Conservation (phyloP, 2,797 vertebrate species). For the Mastacembelus armatus region DNA sequence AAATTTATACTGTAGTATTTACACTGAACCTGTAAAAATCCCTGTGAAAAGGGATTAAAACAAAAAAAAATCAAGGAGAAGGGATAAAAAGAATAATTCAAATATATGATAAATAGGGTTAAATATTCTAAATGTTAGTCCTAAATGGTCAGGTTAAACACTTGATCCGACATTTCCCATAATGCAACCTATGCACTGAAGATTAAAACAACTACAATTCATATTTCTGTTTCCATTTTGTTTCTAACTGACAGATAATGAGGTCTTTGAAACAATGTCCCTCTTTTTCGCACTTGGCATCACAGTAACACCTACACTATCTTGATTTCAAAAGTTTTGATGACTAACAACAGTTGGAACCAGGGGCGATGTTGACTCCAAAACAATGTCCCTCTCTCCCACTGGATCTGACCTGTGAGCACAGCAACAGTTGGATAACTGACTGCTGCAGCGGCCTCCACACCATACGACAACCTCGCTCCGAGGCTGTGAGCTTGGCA, state of each 20-base stretch:
- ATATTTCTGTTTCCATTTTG: neutral
- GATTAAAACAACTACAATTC: neutral
- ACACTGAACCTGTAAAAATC: no score
- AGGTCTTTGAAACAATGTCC: conserved; percentile 18
- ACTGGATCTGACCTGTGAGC: conserved; percentile 22
- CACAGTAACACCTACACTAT: conserved; percentile 42
- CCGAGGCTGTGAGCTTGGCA: conserved; percentile 13
- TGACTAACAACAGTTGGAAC: conserved; percentile 27
- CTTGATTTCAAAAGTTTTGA: conserved; percentile 18
- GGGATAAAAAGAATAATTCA: no score
- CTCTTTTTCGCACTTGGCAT: conserved; percentile 25
- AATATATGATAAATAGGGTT: no score
- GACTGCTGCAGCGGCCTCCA: neutral
- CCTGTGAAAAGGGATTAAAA: no score
- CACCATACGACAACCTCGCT: conserved; percentile 15
- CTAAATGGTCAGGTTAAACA: neutral
- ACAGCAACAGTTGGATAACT: conserved; percentile 35
- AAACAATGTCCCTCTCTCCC: conserved; percentile 54
- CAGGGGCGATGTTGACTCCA: conserved; percentile 34
- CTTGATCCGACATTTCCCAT: neutral
- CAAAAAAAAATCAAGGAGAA: no score
- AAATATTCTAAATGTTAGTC: no score
- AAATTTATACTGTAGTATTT: no score
- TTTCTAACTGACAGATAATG: conserved; percentile 9
- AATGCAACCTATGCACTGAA: neutral